Conservation (phyloP, 1,140 invertebrate genomes). For the Pseudomyrmex pallidus region DNA sequence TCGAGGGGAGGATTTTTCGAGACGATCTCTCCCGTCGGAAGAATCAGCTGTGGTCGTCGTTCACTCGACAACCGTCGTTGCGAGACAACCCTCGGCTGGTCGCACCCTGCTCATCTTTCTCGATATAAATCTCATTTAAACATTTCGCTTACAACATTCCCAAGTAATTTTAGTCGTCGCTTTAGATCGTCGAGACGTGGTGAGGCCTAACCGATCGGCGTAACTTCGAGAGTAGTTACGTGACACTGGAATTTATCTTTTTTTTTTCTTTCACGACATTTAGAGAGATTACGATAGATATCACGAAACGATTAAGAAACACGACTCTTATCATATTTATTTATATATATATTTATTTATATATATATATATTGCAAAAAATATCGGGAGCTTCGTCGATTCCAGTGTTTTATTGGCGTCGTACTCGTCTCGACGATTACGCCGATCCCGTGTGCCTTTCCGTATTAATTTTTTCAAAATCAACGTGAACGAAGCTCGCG, state of each 20-base stretch:
- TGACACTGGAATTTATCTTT: not conserved
- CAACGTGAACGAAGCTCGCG: slow-evolving; percentile 1
- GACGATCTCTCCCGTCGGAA: not conserved
- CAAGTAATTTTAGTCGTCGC: slow-evolving; percentile 29
- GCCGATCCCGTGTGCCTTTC: slow-evolving; percentile 37
- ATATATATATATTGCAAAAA: not conserved
- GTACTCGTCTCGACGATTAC: not conserved
- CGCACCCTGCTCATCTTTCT: slow-evolving; percentile 2
- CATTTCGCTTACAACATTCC: not conserved
- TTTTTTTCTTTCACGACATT: not conserved
- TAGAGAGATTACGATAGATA: not conserved
- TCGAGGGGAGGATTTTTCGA: not conserved
- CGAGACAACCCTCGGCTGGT: not conserved
- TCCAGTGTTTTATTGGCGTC: slow-evolving; percentile 4
- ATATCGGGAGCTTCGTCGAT: not conserved
- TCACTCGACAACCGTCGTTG: not conserved
- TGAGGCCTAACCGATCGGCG: slow-evolving; percentile 22
- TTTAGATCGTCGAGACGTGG: not conserved
- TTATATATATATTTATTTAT: not conserved
- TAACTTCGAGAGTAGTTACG: slow-evolving; percentile 6
- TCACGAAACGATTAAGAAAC: slow-evolving; percentile 26
- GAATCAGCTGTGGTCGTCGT: not conserved
- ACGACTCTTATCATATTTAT: not conserved
- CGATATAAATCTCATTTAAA: slow-evolving; percentile 12
- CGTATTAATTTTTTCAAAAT: not conserved